Evolutionary conservation across 1,140 invertebrate species (phyloP), one percentile per base, ranked within the genome.

Genomic region (Lasioglossum baleicum): DNA sequence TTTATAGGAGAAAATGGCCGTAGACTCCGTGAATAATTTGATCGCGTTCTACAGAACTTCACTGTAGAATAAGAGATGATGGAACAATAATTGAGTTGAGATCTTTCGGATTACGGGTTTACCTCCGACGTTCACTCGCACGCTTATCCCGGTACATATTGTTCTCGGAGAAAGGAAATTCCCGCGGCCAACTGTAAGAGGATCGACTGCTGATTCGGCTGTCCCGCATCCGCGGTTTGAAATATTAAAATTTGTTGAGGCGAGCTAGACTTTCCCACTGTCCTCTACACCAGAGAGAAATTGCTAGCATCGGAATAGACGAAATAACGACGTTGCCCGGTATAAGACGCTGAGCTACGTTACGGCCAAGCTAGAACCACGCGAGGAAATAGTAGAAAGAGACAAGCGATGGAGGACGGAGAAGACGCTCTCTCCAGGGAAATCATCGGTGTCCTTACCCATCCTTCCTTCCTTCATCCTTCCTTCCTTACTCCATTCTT

Each of bases 391-490:
- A 84, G 31, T 51, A 78, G 72, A 69, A 80, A 60, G 80, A 78
- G 40, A 65, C 68, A 64, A 65, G 75, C 81, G 86, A 88, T 83
- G 74, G 73, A 82, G 75, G 51, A 81, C 64, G 83, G 83, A 87
- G 71, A 83, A 84, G 82, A 91, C 87, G 67, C 31, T 26, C 77
- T 40, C 91, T 86, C 90, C 63, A 88, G 91, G 91, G 91, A 92
- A 92, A 92, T 92, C 91, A 92, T 91, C 80, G 89, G 84, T 90
- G 89, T 92, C 90, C 89, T 90, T 84, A 88, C 79, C 78, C 82
- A 81, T 86, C 82, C 87, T 83, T 75, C 77, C 75, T 60, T 60
- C 56, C 79, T 58, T 70, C 56, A 53, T 60, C 56, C 74, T 48
- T 65, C 56, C 20, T 58, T 58, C 56, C 53, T 58, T n/a, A 5